Evolutionary conservation across 1,140 invertebrate species (phyloP), one percentile per base, ranked within the genome.

Genomic region (Drosophila arawakana): DNA sequence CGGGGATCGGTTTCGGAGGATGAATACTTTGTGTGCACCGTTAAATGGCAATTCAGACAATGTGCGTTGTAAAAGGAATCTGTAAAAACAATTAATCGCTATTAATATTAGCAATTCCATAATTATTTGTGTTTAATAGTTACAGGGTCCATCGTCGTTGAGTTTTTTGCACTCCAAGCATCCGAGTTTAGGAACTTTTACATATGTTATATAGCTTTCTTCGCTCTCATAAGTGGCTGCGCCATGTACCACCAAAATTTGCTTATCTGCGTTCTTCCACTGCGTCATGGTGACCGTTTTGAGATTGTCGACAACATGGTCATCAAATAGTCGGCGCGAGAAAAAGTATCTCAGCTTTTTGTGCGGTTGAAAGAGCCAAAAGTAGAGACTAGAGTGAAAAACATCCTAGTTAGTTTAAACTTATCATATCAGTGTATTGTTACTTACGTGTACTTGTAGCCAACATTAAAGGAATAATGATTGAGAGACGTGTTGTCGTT

Each of bases 231-330:
- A 81, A 18, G 76, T 91, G 13, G 90, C 77, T 15, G 81, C 84
- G 2, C 94, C 94, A 92, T 94, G 94, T 0, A 94, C 93, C 41
- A 94, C 93, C 21, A 94, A 81, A 11, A 94, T 92, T 44, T 92
- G 93, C 47, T 94, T 93, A 78, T 94, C 94, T 58, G 94, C 92
- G 66, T 90, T 89, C 57, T 93, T 94, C 94, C 94, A 94, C 61
- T 94, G 94, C 3, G 94, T 94, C 93, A 94, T 94, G 13, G 93
- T 94, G 37, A 94, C 94, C 11, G 93, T 92, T 47, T 94, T 93
- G 8, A 94, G 92, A 78, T 93, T 94, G 73, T 94, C 94, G 11
- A 94, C 94, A 66, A 92, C 92, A 75, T 94, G 94, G 73, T 94
- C 94, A 52, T 94, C 94, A 68, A 94, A 94, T 37, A 94, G 77